Evolutionary conservation across 92 coral and sea anemone genomes (phyloP), one percentile per base, ranked within the genome.

Genomic region (Phenganax stokvisi): DNA sequence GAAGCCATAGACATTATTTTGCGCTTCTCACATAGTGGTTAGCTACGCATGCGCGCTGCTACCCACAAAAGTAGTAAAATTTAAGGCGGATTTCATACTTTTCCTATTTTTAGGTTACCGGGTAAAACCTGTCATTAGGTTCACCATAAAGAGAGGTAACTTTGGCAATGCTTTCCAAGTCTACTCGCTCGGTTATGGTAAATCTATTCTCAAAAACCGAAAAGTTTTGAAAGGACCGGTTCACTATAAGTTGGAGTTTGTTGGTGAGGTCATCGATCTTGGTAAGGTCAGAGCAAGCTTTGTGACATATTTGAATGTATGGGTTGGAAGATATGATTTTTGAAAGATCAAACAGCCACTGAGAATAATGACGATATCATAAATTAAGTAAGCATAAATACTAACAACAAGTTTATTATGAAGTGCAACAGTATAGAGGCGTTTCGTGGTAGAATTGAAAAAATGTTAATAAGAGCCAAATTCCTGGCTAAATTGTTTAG

Each of bases 101-200:
- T 6, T 66, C 31, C 51, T 66, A 27, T 66, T 61, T 66, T 66
- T 20, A 66, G 72, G 72, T 66, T 66, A 66, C 31, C 44, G 72
- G 31, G 20, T 3, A 6, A 66, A 66, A 66, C 72, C 72, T 66
- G 6, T 3, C 6, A 66, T 66, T 12, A 66, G 25, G 31, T 66
- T 66, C 51, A 7, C 1, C 47, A 66, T 66, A 66, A 66, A 30
- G 51, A 66, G 51, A 66, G 72, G 72, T 66, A 66, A 66, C 4
- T 11, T 7, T 1, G 47, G 72, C 31, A 12, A 29, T 66, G 72
- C 6, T 66, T 66, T 66, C 31, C 47, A 66, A 51, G 20, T 66
- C 3, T 12, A 3, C 47, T 7, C 10, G 12, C 72, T 27, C 15
- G 51, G 72, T 66, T 66, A 66, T 0, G 72, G 72, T 12, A 66